phyloP scores from a whole-genome alignment of 2,888 invertebrate species.

The Rhagonycha lutea region DNA sequence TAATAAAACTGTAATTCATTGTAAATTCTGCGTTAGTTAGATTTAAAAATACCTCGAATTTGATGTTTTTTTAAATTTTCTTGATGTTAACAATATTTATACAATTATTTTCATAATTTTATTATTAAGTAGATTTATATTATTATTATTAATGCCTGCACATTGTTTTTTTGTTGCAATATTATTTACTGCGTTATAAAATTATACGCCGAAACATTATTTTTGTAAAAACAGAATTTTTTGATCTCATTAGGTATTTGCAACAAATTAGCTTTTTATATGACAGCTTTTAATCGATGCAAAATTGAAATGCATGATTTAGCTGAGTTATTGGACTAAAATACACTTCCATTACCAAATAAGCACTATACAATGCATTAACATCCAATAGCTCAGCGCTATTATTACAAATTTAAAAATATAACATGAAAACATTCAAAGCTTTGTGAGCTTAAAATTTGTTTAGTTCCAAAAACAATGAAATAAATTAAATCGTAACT shows the following conservation, averaged over 20 bases:
- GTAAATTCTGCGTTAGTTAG: constrained; percentile 23
- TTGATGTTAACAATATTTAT: constrained; percentile 29
- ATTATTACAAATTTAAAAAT: constrained; percentile 12
- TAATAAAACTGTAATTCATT: constrained; percentile 22
- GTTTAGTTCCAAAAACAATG: constrained; percentile 22
- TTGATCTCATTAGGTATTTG: constrained; percentile 14
- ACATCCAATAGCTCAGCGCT: constrained; percentile 19
- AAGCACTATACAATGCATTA: not conserved
- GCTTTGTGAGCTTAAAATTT: constrained; percentile 26
- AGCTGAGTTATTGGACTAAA: constrained; percentile 21
- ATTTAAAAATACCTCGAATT: constrained; percentile 24
- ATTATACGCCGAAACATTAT: not conserved
- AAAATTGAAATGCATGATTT: constrained; percentile 34
- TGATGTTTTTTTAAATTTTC: constrained; percentile 29
- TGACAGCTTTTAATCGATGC: constrained; percentile 36
- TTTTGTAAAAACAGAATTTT: not conserved
- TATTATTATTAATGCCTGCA: constrained; percentile 39
- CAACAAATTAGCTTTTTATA: constrained; percentile 28
- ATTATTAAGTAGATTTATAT: not conserved
- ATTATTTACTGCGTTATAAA: constrained; percentile 8
- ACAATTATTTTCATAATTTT: constrained; percentile 26
- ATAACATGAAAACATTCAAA: constrained; percentile 17
- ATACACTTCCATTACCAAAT: not conserved
- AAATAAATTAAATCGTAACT: not conserved
- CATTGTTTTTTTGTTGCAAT: constrained; percentile 34